These are phyloP conservation scores for Drosophila prosaltans DNA, from an alignment of 1,140 invertebrate genomes.

Conservation along the genomic window DNA sequence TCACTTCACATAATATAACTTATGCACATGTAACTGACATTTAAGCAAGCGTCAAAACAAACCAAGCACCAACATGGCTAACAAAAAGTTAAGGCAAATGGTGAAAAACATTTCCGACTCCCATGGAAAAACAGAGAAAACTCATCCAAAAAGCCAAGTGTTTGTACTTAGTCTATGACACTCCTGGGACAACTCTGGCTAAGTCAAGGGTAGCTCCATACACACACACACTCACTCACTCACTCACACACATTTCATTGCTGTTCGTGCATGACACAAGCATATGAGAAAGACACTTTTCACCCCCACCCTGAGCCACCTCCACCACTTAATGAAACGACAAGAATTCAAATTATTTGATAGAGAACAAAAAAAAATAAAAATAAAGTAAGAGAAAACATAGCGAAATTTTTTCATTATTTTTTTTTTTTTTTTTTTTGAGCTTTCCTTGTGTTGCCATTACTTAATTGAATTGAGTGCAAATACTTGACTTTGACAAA, in stretches of 20 bases:
- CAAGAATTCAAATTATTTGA: constrained; percentile 73
- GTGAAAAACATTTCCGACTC: constrained; percentile 29
- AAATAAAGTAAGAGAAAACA: constrained; percentile 17
- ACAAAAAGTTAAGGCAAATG: constrained; percentile 51
- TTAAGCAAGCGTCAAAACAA: constrained; percentile 59
- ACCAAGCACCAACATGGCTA: constrained; percentile 1
- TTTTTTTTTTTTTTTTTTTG: constrained; percentile 1
- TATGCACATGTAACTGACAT: constrained; percentile 71
- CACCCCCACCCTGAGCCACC: not conserved
- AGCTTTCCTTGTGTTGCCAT: constrained; percentile 44
- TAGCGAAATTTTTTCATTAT: constrained; percentile 32
- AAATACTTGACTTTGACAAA: constrained; percentile 61
- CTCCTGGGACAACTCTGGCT: constrained; percentile 34
- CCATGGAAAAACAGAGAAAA: constrained; percentile 27
- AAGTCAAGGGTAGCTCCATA: not conserved
- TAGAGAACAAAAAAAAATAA: constrained; percentile 22
- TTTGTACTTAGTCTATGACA: constrained; percentile 44
- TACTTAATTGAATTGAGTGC: constrained; percentile 77
- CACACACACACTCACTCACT: not conserved
- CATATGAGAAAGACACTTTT: constrained; percentile 24
- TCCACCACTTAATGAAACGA: constrained; percentile 37
- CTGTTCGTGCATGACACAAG: constrained; percentile 57
- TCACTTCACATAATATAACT: constrained; percentile 55
- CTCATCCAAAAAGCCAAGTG: constrained; percentile 40
- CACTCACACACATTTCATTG: constrained; percentile 19